Evolutionary conservation across 2,888 invertebrate genomes (phyloP).

Genomic region (Oscheius onirici): DNA sequence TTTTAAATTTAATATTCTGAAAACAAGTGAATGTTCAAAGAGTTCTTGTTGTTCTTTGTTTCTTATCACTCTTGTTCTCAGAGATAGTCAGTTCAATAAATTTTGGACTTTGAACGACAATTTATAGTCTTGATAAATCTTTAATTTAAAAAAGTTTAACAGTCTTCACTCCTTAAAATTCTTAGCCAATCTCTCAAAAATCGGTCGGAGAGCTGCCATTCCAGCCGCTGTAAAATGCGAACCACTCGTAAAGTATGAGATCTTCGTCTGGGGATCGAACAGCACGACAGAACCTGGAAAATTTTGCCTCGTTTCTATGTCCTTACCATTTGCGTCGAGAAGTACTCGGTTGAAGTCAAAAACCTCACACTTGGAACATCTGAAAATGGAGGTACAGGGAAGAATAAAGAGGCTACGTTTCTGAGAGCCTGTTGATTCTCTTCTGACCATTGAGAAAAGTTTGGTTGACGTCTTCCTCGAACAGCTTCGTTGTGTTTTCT

Average conservation of each 20-base stretch:
- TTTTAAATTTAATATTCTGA: no score
- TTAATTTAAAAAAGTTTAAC: no score
- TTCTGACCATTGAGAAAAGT: constrained; percentile 33
- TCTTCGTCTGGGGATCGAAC: constrained; percentile 30
- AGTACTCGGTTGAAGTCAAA: constrained; percentile 29
- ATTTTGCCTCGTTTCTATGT: background rate
- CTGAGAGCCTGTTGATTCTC: constrained; percentile 31
- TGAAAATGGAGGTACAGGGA: constrained; percentile 22
- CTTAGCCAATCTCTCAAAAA: background rate
- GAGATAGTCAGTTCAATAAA: no score
- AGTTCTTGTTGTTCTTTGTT: no score
- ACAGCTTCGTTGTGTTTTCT: background rate
- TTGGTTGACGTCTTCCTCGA: background rate
- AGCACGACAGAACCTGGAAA: background rate
- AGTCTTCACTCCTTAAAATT: background rate
- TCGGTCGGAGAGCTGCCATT: background rate
- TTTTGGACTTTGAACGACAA: no score
- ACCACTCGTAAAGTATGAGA: constrained; percentile 32
- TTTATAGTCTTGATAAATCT: no score
- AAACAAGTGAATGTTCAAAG: no score
- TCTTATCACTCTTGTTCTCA: no score
- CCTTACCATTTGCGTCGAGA: background rate
- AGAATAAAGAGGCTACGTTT: constrained; percentile 17
- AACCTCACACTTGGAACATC: constrained; percentile 42
- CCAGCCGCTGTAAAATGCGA: constrained; percentile 33